These are phyloP conservation scores for Myrmecobius fasciatus DNA, from an alignment of 2,113 vertebrate genomes.

Conservation along the genomic window DNA sequence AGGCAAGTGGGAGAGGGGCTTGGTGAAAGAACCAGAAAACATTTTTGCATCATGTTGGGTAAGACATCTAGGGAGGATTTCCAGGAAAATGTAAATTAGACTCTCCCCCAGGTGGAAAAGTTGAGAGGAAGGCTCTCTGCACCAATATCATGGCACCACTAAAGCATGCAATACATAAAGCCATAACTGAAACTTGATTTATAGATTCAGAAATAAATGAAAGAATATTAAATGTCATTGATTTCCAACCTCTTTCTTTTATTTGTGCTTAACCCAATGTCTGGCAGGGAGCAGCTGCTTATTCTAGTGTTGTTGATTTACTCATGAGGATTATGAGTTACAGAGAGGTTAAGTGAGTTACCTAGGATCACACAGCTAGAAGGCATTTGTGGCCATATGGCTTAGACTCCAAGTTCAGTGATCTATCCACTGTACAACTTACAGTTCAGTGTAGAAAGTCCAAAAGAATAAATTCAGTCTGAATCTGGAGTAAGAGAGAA, in stretches of 20 bases:
- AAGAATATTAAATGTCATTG: neutral
- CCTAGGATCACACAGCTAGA: neutral
- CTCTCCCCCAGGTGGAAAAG: neutral
- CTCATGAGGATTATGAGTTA: neutral
- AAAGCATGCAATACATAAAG: neutral
- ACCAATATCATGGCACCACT: neutral
- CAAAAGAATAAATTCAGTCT: neutral
- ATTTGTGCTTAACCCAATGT: neutral
- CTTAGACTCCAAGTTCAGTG: neutral
- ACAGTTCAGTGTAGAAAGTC: neutral
- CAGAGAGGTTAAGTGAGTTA: neutral
- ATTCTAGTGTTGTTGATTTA: neutral
- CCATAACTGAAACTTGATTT: neutral
- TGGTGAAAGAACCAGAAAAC: neutral
- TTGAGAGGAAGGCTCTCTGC: neutral
- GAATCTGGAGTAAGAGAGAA: neutral
- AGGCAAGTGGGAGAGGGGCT: neutral
- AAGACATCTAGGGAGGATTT: neutral
- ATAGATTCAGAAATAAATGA: neutral
- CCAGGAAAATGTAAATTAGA: neutral
- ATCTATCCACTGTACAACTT: neutral
- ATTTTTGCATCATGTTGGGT: neutral
- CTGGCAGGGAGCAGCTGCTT: neutral
- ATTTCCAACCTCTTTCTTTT: neutral
- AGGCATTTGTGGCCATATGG: neutral